Base-by-base conservation (phyloP, 2,113 vertebrate species). In the Microtus richardsoni region DNA sequence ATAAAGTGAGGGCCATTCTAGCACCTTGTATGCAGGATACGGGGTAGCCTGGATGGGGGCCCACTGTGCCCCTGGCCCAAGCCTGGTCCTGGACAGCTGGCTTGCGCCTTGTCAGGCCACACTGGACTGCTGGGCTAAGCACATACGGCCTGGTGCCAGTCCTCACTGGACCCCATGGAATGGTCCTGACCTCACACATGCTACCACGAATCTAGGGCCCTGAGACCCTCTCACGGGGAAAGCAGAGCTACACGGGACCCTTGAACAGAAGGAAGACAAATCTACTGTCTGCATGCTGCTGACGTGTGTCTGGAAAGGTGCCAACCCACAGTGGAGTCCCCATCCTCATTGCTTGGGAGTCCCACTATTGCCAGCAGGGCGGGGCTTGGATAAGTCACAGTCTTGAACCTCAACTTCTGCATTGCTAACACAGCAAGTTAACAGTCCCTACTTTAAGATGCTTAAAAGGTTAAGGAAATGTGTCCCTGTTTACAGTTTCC, bases 261-360 rank as follows among this genome's bases (percentile, higher is more conserved):
- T 70, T 87, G 6, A 47, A 54, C 80, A 1, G 49, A 39, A 3
- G 2, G 94, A 39, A 86, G 84, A 92, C 80, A 62, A 94, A 91
- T 93, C 95, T 82, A 14, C 12, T 0, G 17, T 82, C 77, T 39
- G 39, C 11, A 0, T 11, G 33, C 82, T 30, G 62, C 8, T 1
- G 93, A 70, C 54, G 3, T 80, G 78, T 66, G 52, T 68, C 74
- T 93, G 96, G 89, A 93, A 8, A 6, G 47, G 49, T 39, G 54
- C 95, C 96, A 91, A 60, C 26, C 89, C 36, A 6, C 93, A 33
- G 58, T 16, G 28, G 7, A 49, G 68, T 54, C 78, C 66, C 30
- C 14, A 3, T 71, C 75, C 7, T 4, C 22, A 12, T 39, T 64
- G 28, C 84, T 58, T 13, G 2, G 90, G 80, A 54, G 47, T 39